Base-by-base conservation (phyloP, 1,140 invertebrate genomes). In the Drosophila bocki region DNA sequence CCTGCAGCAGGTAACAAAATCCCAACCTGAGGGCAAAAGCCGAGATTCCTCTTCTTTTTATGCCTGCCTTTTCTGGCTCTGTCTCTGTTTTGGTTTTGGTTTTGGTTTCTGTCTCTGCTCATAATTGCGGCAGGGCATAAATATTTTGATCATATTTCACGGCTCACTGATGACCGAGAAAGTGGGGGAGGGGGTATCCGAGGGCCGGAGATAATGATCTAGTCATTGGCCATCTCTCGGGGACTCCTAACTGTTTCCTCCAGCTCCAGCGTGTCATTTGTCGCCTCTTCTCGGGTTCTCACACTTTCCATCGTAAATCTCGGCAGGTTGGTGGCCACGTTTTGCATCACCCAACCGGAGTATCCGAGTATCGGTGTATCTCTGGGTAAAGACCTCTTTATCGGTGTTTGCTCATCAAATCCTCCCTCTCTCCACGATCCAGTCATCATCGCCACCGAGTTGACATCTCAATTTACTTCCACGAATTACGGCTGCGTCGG, bases 101-200 rank as follows among this genome's bases (percentile, higher is more conserved):
- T 35, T 39, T 56, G 19, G 42, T 33, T 13, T 65, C 42, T 44
- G 26, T 51, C 69, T 72, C 39, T 42, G 45, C 29, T 78, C 78
- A 90, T 88, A 87, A 87, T 80, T 87, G 84, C 65, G 84, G 78
- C 78, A 69, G 65, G 54, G 75, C 79, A 85, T 72, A 86, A 85
- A 86, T 87, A 82, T 88, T 88, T 88, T 88, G 85, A 88, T 88
- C 85, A 88, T 88, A 88, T 88, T 88, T 88, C 85, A 88, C 78
- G 86, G 86, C 63, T 81, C 77, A 84, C 62, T 82, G 75, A 74
- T 50, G 75, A 74, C 68, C 64, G 37, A 56, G 41, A 58, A 39
- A 64, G 44, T 47, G 29, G 44, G 44, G 54, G 26, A 29, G 5
- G 26, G 26, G 26, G 26, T 13, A 56, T 45, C 61, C 54, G 35